Percentiles rank a stretch among this genome's conserved stretches.
These are phyloP conservation scores for Meteorus sp. DNA, from an alignment of 1,140 invertebrate genomes.

Conservation along the genomic window DNA sequence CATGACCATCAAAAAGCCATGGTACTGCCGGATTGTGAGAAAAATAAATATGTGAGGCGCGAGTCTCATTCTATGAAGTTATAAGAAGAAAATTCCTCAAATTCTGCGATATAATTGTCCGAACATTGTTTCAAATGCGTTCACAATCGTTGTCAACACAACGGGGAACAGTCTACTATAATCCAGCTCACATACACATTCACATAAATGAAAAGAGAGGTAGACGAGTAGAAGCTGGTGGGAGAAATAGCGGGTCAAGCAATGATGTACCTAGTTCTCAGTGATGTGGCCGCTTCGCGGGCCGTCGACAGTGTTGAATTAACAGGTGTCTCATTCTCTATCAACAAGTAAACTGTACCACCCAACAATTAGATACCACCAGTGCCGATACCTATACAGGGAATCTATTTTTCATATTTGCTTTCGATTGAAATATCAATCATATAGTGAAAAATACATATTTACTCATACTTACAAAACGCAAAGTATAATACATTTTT, in stretches of 20 bases:
- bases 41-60: no score
- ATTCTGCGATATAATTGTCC: no score
- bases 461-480: not conserved
- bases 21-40: no score
- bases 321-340: constrained; percentile 12
- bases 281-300: constrained; percentile 36
- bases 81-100: no score
- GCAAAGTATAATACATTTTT: constrained; percentile 11
- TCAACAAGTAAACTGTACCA: constrained; percentile 13
- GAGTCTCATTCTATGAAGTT: no score
- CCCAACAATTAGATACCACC: no score
- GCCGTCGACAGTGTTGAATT: constrained; percentile 6
- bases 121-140: no score
- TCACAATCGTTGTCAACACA: no score
- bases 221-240: constrained; percentile 19
- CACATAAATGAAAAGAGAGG: no score
- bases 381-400: not conserved
- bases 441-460: not conserved
- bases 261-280: constrained; percentile 38
- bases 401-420: constrained; percentile 27
- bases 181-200: no score
- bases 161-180: no score
- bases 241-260: constrained; percentile 37
- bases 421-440: not conserved
- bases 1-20: no score